Base-by-base conservation (phyloP, 1,140 invertebrate genomes). In the Formica exsecta region DNA sequence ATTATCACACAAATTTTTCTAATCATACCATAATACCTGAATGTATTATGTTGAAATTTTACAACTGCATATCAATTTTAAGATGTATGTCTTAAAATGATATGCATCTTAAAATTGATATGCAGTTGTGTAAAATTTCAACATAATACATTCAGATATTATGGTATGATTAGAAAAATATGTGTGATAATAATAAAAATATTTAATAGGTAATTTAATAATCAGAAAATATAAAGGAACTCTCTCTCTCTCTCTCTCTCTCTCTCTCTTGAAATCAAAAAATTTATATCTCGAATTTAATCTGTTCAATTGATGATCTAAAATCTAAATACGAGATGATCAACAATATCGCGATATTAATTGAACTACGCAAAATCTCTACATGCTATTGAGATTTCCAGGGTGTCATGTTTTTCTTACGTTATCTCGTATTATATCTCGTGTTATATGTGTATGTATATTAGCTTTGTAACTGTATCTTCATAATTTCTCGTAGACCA, bases 301-400 rank as follows among this genome's bases (percentile, higher is more conserved):
- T 13, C 13, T 44, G 29, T 76, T 70, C 44, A 8, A 54, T 70
- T 61, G 75, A 80, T 90, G 62, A 89, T 80, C 29, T 32, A 22
- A 22, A 22, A 22, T 29, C 48, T 81, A 90, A 86, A 19, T 6
- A 16, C 29, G 32, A 86, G 64, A 57, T 32, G 51, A 73, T 89
- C 70, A 75, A 68, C 64, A 66, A 83, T 89, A 54, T 44, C 19
- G 19, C 57, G 62, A 86, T n/a, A 65, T 62, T 29, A 76, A 62
- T 44, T 25, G n/a, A 38, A 25, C 19, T 3, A 44, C 66, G 1
- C 11, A 19, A 80, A 76, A 48, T 66, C n/a, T 19, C 19, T 57
- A 68, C 44, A 71, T 81, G 73, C 59, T 29, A 44, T 65, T 19
- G 22, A 1, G 71, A 80, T 76, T 80, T 85, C 8, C 44, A 51